A percentile compares a stretch with the other conserved stretches of the same genome.
These are phyloP conservation scores for Mormyrus iriodes DNA, from an alignment of 2,113 vertebrate species.

Conservation along the genomic window DNA sequence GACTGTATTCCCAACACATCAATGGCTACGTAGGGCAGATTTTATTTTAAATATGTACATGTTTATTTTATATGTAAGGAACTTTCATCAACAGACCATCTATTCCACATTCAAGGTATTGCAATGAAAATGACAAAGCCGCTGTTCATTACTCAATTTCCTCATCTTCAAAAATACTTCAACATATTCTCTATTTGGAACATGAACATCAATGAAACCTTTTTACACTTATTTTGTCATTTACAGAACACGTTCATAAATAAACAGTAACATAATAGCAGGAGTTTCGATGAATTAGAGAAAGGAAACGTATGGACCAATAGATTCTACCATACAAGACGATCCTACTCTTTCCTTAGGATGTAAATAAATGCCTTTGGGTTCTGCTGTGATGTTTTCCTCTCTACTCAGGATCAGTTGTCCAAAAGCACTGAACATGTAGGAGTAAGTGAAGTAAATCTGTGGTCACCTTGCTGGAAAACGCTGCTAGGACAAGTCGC, in stretches of 20 bases:
- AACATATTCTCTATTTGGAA: not conserved
- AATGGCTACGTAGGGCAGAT: not conserved
- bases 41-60: constrained; percentile 1
- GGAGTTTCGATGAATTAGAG: not conserved
- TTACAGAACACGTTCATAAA: constrained; percentile 1
- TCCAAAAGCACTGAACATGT: not conserved
- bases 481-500: not conserved
- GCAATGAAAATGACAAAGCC: constrained; percentile 9
- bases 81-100: not conserved
- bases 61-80: not conserved
- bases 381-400: not conserved
- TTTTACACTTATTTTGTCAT: not conserved
- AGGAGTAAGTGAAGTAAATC: not conserved
- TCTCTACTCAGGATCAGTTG: not conserved
- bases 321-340: not conserved
- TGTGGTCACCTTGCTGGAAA: not conserved
- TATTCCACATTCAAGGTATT: not conserved
- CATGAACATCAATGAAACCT: not conserved
- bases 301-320: not conserved
- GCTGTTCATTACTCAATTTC: not conserved
- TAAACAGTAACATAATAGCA: not conserved
- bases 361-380: not conserved
- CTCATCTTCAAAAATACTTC: not conserved
- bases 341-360: not conserved
- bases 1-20: not conserved